A percentile compares a stretch with the other conserved stretches of the same genome.
phyloP scores from a whole-genome alignment of 2,888 invertebrate genomes.

The Drosophila putrida region DNA sequence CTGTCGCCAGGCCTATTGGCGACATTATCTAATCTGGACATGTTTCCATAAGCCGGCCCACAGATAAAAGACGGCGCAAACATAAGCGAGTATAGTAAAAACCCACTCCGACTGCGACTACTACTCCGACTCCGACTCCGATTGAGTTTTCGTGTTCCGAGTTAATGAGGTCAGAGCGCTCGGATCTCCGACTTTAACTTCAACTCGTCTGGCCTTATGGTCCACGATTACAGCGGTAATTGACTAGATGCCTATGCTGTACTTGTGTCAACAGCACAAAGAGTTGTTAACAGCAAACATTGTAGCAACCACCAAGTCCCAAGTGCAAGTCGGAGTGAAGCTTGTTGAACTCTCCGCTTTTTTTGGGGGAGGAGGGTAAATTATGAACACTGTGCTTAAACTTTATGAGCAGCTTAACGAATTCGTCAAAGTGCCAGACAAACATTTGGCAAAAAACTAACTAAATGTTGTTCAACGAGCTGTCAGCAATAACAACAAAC shows the following conservation, averaged over 20 bases:
- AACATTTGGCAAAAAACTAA: constrained; percentile 62
- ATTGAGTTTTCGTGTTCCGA: constrained; percentile 31
- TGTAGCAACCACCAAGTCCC: constrained; percentile 4
- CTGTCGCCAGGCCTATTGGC: constrained; percentile 42
- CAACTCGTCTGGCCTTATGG: constrained; percentile 10
- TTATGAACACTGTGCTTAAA: constrained; percentile 59
- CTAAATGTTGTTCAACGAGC: constrained; percentile 60
- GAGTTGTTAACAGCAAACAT: constrained; percentile 44
- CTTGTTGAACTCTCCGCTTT: constrained; percentile 40
- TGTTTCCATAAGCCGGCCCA: constrained; percentile 65
- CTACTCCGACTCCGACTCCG: constrained; percentile 10
- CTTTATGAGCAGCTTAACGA: constrained; percentile 58
- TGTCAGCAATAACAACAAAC: constrained; percentile 42
- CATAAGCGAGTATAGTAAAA: constrained; percentile 21
- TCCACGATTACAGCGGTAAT: constrained; percentile 45
- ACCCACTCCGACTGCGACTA: constrained; percentile 10
- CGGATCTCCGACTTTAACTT: constrained; percentile 15
- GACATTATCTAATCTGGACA: constrained; percentile 68
- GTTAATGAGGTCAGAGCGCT: constrained; percentile 62
- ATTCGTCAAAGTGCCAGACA: constrained; percentile 68
- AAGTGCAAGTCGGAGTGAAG: constrained; percentile 5
- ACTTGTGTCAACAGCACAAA: constrained; percentile 39
- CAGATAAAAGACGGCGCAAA: constrained; percentile 60
- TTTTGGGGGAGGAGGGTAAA: constrained; percentile 36
- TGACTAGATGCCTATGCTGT: constrained; percentile 33